phyloP scores from a whole-genome alignment of 1,140 invertebrate species.

The Berghia stephanieae region DNA sequence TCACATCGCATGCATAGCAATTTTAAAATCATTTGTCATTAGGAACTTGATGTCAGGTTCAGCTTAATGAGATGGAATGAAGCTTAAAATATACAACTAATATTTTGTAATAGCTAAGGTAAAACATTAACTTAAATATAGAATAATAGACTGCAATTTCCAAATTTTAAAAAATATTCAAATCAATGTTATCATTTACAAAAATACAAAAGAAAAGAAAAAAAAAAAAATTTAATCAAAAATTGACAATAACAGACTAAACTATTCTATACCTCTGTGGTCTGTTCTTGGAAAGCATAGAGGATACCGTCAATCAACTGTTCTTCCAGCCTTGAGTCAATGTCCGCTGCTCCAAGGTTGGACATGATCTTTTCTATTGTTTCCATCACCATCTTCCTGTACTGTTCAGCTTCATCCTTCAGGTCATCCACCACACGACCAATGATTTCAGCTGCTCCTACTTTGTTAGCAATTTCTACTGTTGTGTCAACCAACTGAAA shows the following conservation, averaged over 20 bases:
- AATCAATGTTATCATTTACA: neutral
- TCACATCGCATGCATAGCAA: no score
- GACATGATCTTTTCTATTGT: slow-evolving; percentile 99
- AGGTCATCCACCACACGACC: slow-evolving; percentile 98
- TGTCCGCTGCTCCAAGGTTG: slow-evolving; percentile 96
- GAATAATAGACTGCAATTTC: no score
- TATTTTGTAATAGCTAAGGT: no score
- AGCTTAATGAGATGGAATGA: no score
- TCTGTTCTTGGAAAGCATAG: slow-evolving; percentile 99
- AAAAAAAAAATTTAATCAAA: neutral
- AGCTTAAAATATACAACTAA: no score
- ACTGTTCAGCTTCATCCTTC: slow-evolving; percentile 99
- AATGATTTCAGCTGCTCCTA: slow-evolving; percentile 97
- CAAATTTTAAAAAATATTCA: no score
- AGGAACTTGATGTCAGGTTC: no score
- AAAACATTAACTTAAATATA: no score
- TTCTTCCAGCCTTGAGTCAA: slow-evolving; percentile 97
- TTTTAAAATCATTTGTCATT: no score
- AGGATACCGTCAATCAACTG: slow-evolving; percentile 99
- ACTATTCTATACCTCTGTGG: slow-evolving; percentile 84
- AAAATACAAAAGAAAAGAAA: neutral
- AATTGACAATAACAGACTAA: neutral
- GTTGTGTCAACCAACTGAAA: slow-evolving; percentile 94
- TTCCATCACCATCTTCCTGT: slow-evolving; percentile 99
- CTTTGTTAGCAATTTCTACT: slow-evolving; percentile 99